These are phyloP conservation scores for Fukomys damarensis DNA, from an alignment of 2,113 vertebrate species.

Conservation along the genomic window DNA sequence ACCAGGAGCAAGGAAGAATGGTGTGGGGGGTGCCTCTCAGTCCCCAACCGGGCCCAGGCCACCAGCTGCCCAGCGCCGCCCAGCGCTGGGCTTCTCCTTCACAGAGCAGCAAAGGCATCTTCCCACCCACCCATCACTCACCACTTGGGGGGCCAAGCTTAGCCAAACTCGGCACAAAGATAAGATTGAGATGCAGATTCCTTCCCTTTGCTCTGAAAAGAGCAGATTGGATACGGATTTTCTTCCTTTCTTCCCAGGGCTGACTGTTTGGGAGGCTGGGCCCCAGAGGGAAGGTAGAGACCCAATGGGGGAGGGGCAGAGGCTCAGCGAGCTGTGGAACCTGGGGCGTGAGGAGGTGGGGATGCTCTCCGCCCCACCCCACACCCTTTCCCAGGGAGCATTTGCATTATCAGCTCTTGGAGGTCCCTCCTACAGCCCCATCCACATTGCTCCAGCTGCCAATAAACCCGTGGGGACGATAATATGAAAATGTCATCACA, in stretches of 20 bases:
- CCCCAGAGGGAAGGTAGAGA: conserved; percentile 57
- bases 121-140: conserved; percentile 83
- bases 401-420: background rate
- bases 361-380: background rate
- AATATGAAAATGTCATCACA: background rate
- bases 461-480: background rate
- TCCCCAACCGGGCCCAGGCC: background rate
- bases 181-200: conserved; percentile 86
- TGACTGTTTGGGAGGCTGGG: conserved; percentile 53
- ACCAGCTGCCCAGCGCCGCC: conserved; percentile 59
- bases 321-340: background rate
- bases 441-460: background rate
- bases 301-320: conserved; percentile 33
- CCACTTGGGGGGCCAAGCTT: conserved; percentile 75
- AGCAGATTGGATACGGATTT: conserved; percentile 82
- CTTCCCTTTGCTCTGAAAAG: conserved; percentile 72
- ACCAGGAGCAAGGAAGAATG: conserved; percentile 67
- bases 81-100: conserved; percentile 66
- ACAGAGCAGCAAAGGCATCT: conserved; percentile 62
- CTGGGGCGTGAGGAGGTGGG: background rate
- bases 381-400: background rate
- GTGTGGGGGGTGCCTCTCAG: background rate
- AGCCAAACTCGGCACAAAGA: conserved; percentile 74
- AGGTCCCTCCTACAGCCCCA: background rate
- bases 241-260: conserved; percentile 81